Evolutionary conservation across 2,888 invertebrate species (phyloP), one percentile per base, ranked within the genome.

Genomic region (Amphipyra berbera): DNA sequence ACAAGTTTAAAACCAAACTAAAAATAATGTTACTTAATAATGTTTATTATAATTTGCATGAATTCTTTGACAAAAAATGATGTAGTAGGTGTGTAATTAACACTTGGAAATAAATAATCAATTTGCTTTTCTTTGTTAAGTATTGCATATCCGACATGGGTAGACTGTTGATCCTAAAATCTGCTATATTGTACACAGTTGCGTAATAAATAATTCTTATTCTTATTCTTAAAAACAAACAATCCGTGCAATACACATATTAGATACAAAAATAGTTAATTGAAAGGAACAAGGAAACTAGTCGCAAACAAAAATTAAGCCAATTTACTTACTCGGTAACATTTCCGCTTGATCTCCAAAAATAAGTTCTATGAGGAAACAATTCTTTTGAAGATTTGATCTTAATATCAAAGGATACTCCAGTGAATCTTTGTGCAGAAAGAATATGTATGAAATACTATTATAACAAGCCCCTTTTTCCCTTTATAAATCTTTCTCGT

Each of bases 361-460:
- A 50, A 58, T 55, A 40, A 54, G 30, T 37, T 21, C 3, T 38
- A 48, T 9, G 50, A 35, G 60, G 35, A 59, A 59, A 70, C 45
- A 53, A 70, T 59, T 27, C 53, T 52, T 74, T 73, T 70, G 48
- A 65, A 13, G 40, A 61, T 53, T 53, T 55, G 38, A 44, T 54
- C 50, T 21, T 64, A 54, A 74, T 52, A 64, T 57, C 54, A 69
- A 60, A 74, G 14, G 27, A 59, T n/a, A 53, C 45, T 27, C 12
- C 40, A 14, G 12, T 38, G 41, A 52, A 40, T 55, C 33, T 42
- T 41, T 33, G 12, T 15, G 40, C 9, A n/a, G 40, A 59, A 55
- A 41, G 14, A 49, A 58, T 57, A 45, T 57, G 35, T 58, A 49
- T 27, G 44, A 53, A 56, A 49, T 50, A 61, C 9, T 61, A 47